Evolutionary conservation across 2,797 vertebrate species (phyloP), one percentile per base, ranked within the genome.

Genomic region (Erethizon dorsatum): DNA sequence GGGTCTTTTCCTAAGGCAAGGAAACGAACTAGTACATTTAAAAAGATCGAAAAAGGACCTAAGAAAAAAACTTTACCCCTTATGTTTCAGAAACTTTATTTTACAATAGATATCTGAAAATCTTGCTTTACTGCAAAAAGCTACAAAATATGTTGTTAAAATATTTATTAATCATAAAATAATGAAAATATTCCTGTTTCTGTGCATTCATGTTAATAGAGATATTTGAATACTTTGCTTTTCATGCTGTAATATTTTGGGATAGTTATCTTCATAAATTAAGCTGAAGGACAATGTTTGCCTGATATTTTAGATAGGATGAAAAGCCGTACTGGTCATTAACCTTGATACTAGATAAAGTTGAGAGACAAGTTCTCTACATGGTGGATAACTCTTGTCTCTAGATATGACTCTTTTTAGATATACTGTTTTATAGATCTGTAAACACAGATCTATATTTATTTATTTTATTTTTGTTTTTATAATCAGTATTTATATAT

Each of bases 131-230:
- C 12, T 63, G 1, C 69, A 52, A 90, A 88, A 94, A 82, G 7
- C 33, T 18, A 47, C n/a, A 87, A 86, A 82, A 82, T 79, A 31
- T 88, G 2, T 82, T 91, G 10, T 78, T 57, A 91, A 92, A 83
- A 45, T 96, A n/a, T 73, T 85, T 80, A 54, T 88, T 91, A 79
- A 50, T 84, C 1, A 9, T 78, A 63, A 97, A 85, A 73, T 94
- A 78, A 77, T n/a, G 1, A 12, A 78, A 83, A 77, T 79, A 41
- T 10, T 69, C 0, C 4, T 59, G 4, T 85, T 85, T 95, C 50
- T 95, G 14, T 89, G 14, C 10, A 89, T 80, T 88, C 41, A 80
- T 37, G 15, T 94, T 69, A 88, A 78, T 9, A 59, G 71, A 79
- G 78, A 87, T 90, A 71, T 54, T 88, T 17, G 41, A 86, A 79